Base-by-base conservation (phyloP, 2,888 invertebrate genomes). In the Zonitis immaculata region DNA sequence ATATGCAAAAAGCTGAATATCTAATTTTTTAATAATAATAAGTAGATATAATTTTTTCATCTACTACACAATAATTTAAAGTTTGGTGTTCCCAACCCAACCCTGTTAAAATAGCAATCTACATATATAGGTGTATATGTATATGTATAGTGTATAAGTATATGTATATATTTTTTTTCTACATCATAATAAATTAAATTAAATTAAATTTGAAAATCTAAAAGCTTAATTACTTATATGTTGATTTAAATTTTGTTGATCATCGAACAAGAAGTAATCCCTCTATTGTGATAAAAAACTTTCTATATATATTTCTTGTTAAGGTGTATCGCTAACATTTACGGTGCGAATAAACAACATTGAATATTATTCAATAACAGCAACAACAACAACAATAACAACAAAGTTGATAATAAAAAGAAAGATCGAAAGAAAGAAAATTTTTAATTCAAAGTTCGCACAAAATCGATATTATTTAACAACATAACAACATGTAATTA, bases 61-160 rank as follows among this genome's bases (percentile, higher is more conserved):
- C 20, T 4, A 20, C 16, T 6, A 39, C 20, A 18, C 20, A 39
- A 20, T 18, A 20, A 20, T 39, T 39, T 39, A 39, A 18, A 39
- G 39, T 39, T 57, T 62, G 60, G 60, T 65, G 65, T 63, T 65
- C 63, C 63, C 63, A 61, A 58, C 61, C 60, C 62, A 65, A 65
- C 65, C 65, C 65, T 65, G 65, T 65, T 58, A 48, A n/a, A n/a
- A 51, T 50, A 44, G 50, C 50, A 44, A 50, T 47, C 35, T 47
- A 18, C 3, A 22, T 5, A 4, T 22, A 22, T 5, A n/a, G n/a
- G n/a, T n/a, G n/a, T n/a, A n/a, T n/a, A n/a, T n/a, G n/a, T n/a
- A n/a, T n/a, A n/a, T n/a, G n/a, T n/a, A n/a, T n/a, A n/a, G n/a
- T n/a, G n/a, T n/a, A n/a, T n/a, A n/a, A n/a, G n/a, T n/a, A n/a